Evolutionary conservation across 2,797 vertebrate genomes (phyloP).

Genomic region (Macroramphosus scolopax): DNA sequence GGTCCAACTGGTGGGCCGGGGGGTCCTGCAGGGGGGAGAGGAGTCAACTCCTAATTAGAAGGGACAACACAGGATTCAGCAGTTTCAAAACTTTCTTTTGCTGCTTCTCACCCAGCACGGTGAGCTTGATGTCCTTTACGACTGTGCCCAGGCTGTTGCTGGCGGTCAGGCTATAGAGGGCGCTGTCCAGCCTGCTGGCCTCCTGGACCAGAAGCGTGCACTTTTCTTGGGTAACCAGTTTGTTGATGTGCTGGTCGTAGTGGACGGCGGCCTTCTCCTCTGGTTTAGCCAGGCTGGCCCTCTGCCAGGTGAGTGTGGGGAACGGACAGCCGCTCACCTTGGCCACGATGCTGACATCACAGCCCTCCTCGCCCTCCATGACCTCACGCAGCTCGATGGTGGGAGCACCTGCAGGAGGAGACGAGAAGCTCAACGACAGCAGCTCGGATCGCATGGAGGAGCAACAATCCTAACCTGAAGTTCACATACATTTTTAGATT

Average conservation of each 20-base stretch:
- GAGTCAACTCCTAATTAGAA: too few relatives aligned
- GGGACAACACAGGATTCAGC: too few relatives aligned
- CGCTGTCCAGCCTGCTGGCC: slow-evolving; percentile 88
- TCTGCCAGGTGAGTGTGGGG: slow-evolving; percentile 90
- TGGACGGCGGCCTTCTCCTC: slow-evolving; percentile 85
- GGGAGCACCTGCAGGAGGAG: slow-evolving; percentile 81
- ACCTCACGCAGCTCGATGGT: slow-evolving; percentile 89
- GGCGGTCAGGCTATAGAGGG: slow-evolving; percentile 89
- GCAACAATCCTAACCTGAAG: too few relatives aligned
- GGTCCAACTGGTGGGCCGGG: slow-evolving; percentile 91
- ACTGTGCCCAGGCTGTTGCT: slow-evolving; percentile 88
- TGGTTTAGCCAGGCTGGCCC: slow-evolving; percentile 85
- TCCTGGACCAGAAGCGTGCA: slow-evolving; percentile 93
- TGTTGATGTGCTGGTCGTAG: slow-evolving; percentile 93
- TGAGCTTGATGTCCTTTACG: slow-evolving; percentile 90
- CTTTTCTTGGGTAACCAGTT: slow-evolving; percentile 87
- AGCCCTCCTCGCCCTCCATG: slow-evolving; percentile 92
- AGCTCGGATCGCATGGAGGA: too few relatives aligned
- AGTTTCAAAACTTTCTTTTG: too few relatives aligned
- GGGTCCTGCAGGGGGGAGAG: slow-evolving; percentile 78
- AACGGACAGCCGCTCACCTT: slow-evolving; percentile 97
- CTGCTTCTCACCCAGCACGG: slow-evolving; percentile 84
- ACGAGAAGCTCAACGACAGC: not conserved
- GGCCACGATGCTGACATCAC: slow-evolving; percentile 88
- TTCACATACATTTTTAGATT: too few relatives aligned